phyloP scores from a whole-genome alignment of 2,113 vertebrate species.

The Martes martes region DNA sequence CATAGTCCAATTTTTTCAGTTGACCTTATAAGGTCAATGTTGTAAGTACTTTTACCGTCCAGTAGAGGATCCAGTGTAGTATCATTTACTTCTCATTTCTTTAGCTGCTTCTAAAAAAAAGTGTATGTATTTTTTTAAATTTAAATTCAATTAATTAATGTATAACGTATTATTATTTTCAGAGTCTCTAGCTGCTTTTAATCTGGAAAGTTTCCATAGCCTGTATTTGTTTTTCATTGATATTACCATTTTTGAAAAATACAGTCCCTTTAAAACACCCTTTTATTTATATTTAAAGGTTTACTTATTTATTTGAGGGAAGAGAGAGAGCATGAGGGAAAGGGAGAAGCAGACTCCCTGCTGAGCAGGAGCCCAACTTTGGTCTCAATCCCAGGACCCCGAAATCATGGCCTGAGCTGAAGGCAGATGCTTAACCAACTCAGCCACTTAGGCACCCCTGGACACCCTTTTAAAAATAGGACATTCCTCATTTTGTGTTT shows the following conservation, averaged over 20 bases:
- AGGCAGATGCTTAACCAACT: no score
- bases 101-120: not conserved
- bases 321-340: no score
- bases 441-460: no score
- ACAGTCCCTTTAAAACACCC: not conserved
- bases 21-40: not conserved
- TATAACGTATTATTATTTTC: not conserved
- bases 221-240: not conserved
- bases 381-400: no score
- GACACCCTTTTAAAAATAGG: conserved; percentile 22
- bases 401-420: no score
- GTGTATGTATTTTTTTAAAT: not conserved
- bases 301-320: no score
- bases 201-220: not conserved
- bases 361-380: no score
- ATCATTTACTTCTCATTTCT: not conserved
- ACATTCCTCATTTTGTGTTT: conserved; percentile 31
- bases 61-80: not conserved
- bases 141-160: not conserved
- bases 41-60: not conserved
- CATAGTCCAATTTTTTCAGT: not conserved
- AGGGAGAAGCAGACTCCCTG: no score
- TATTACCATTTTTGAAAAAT: not conserved
- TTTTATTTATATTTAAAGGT: not conserved
- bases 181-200: not conserved